A percentile compares a stretch with the other conserved stretches of the same genome.
Conservation (phyloP, 2,888 invertebrate genomes). For the Ferrisia virgata region DNA sequence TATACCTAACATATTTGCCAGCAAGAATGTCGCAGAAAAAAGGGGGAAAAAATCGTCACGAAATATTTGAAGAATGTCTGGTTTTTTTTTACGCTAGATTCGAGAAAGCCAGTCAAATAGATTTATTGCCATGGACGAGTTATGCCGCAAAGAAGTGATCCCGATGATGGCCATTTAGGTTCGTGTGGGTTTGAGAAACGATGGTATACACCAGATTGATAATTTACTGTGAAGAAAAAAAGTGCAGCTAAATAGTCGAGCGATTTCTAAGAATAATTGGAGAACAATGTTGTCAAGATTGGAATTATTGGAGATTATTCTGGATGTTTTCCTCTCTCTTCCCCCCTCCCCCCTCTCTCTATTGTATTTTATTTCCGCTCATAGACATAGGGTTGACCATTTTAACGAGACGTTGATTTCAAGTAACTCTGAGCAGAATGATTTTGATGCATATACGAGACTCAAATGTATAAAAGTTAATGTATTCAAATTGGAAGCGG, state of each 20-base stretch:
- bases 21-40: conserved; percentile 3
- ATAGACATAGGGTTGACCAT: too few relatives aligned
- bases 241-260: background rate
- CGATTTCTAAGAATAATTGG: too few relatives aligned
- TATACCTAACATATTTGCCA: background rate
- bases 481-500: too few relatives aligned
- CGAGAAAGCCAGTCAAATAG: background rate
- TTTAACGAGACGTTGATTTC: too few relatives aligned
- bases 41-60: background rate
- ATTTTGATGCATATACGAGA: too few relatives aligned
- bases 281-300: too few relatives aligned
- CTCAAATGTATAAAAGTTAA: too few relatives aligned
- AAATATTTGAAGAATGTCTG: conserved; percentile 4
- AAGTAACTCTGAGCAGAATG: too few relatives aligned
- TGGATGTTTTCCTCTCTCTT: too few relatives aligned
- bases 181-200: background rate
- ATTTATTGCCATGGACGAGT: background rate
- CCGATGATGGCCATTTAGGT: background rate
- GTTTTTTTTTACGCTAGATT: background rate
- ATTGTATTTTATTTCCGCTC: too few relatives aligned
- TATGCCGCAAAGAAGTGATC: background rate
- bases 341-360: too few relatives aligned
- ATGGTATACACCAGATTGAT: background rate
- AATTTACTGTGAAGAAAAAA: background rate
- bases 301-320: too few relatives aligned